Evolutionary conservation across 1,140 invertebrate species (phyloP), one percentile per base, ranked within the genome.

Genomic region (Drosophila kikkawai): DNA sequence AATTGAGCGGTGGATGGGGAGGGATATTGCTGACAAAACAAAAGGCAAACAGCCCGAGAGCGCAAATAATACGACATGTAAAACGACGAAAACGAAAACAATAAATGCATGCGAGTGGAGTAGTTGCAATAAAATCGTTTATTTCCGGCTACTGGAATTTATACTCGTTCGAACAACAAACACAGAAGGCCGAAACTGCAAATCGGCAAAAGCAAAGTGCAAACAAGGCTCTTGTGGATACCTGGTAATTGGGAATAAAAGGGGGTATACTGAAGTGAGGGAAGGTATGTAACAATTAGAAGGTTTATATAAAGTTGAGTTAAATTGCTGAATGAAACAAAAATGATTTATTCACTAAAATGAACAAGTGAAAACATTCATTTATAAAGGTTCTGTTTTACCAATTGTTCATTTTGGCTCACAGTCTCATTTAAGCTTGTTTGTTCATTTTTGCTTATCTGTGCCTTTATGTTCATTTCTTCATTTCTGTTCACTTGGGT

Each of bases 121-220:
- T 59, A 70, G 82, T 75, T 77, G 80, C 84, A 91, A 91, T 91
- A 88, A 91, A 91, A 91, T 91, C 75, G 87, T 78, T 84, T 84
- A 75, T 91, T 88, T 91, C 84, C 84, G 85, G 88, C 87, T 80
- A 87, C 87, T 84, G 83, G 78, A 87, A 91, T 87, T 91, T 91
- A 91, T 91, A 77, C 73, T 74, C 70, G 53, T 70, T 74, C 81
- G 77, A 74, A 79, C 83, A 87, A 63, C 82, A 86, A 87, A 86
- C 75, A 84, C 76, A 83, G 57, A 69, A 75, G 60, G n/a, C 44
- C 69, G 64, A 78, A 86, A 88, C 84, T 83, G 83, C 83, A 88
- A 88, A 86, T 86, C 83, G 82, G 82, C 75, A 91, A 87, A 82
- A 92, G 77, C 80, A 84, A 78, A 79, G 91, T 91, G 80, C 82